phyloP scores from a whole-genome alignment of 2,797 vertebrate species.

The Phalloptychus januarius region DNA sequence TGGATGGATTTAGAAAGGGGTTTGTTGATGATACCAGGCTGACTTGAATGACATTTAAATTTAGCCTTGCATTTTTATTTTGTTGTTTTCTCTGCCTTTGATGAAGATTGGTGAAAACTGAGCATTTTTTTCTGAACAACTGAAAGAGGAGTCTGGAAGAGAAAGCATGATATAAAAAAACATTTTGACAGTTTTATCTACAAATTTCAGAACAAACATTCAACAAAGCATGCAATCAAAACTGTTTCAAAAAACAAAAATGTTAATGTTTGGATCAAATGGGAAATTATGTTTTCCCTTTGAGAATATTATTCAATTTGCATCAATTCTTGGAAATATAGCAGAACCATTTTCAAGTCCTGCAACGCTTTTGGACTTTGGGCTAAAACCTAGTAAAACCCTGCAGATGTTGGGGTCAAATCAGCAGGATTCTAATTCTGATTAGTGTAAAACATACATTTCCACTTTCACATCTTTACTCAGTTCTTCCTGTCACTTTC shows the following conservation, averaged over 20 bases:
- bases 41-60: not conserved
- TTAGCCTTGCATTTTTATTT: not conserved
- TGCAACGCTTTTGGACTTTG: not conserved
- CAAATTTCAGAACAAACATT: not conserved
- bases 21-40: not conserved
- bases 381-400: not conserved
- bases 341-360: not conserved
- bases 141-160: not conserved
- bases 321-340: not conserved
- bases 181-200: not conserved
- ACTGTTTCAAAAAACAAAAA: not conserved
- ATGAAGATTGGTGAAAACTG: not conserved
- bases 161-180: not conserved
- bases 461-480: not conserved
- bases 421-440: not conserved
- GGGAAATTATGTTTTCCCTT: not conserved
- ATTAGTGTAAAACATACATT: conserved; percentile 1
- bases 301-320: not conserved
- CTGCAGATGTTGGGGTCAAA: not conserved
- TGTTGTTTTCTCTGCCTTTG: not conserved
- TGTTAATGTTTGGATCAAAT: not conserved
- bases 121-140: not conserved
- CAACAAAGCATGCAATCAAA: not conserved
- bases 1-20: not conserved
- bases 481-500: conserved; percentile 9